These are phyloP conservation scores for Dasypogon diadema DNA, from an alignment of 2,888 invertebrate species.

Conservation along the genomic window DNA sequence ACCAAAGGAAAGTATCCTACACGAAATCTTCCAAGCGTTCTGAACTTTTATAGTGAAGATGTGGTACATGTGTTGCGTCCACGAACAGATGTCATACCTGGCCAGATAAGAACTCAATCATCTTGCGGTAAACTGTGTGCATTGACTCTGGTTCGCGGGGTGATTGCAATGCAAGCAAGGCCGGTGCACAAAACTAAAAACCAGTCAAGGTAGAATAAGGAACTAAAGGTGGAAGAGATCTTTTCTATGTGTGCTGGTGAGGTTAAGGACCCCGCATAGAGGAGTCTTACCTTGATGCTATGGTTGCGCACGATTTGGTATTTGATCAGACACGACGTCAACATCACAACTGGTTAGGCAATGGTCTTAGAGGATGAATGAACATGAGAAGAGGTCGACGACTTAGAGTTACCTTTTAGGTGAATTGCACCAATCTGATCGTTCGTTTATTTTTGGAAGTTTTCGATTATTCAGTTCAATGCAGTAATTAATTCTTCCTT, in stretches of 20 bases:
- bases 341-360: slow-evolving; percentile 44
- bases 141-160: slow-evolving; percentile 8
- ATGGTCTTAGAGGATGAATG: slow-evolving; percentile 43
- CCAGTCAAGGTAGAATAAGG: slow-evolving; percentile 43
- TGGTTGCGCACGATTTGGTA: slow-evolving; percentile 24
- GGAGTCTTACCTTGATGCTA: slow-evolving; percentile 15
- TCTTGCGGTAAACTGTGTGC: slow-evolving; percentile 36
- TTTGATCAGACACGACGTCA: slow-evolving; percentile 31
- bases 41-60: neutral
- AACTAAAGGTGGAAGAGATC: slow-evolving; percentile 38
- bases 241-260: slow-evolving; percentile 13
- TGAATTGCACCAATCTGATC: neutral
- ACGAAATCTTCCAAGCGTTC: neutral
- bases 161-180: slow-evolving; percentile 44
- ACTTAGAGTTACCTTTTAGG: slow-evolving; percentile 30
- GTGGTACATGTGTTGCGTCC: neutral
- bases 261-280: slow-evolving; percentile 47
- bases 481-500: slow-evolving; percentile 24
- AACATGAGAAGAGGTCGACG: slow-evolving; percentile 33
- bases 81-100: slow-evolving; percentile 39
- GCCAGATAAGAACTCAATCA: slow-evolving; percentile 50
- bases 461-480: slow-evolving; percentile 3
- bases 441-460: neutral
- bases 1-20: neutral
- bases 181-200: slow-evolving; percentile 33